Evolutionary conservation across 1,140 invertebrate genomes (phyloP).

Genomic region (Acromyrmex echinatior): DNA sequence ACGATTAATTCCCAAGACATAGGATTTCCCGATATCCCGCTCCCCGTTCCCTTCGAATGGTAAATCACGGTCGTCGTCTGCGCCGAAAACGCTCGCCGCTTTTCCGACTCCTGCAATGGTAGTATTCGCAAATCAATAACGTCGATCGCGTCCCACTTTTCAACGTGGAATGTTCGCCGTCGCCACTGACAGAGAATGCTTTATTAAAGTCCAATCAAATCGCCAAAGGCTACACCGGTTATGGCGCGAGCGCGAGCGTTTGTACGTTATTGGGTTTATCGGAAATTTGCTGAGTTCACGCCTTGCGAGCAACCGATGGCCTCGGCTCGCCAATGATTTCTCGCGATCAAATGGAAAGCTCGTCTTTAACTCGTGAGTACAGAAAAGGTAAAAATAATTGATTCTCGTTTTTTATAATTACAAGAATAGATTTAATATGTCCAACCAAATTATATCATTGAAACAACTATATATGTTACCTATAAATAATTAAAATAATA

Average conservation of each 20-base stretch:
- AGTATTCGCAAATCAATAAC: slow-evolving; percentile 62
- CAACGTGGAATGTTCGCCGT: slow-evolving; percentile 54
- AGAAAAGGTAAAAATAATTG: background rate
- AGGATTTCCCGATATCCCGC: slow-evolving; percentile 43
- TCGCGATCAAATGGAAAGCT: slow-evolving; percentile 41
- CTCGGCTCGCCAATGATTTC: slow-evolving; percentile 42
- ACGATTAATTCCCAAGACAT: slow-evolving; percentile 64
- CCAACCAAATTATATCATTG: background rate
- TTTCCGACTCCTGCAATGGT: slow-evolving; percentile 21
- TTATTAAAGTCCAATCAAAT: slow-evolving; percentile 74
- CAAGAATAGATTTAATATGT: background rate
- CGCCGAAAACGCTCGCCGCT: slow-evolving; percentile 37
- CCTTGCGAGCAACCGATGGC: slow-evolving; percentile 64
- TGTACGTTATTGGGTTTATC: slow-evolving; percentile 74
- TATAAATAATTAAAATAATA: background rate
- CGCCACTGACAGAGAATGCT: slow-evolving; percentile 68
- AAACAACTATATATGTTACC: background rate
- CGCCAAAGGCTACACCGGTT: slow-evolving; percentile 65
- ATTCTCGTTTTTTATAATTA: no score
- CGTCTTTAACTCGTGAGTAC: slow-evolving; percentile 36
- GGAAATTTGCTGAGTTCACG: slow-evolving; percentile 67
- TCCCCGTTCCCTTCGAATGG: background rate
- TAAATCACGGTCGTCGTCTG: slow-evolving; percentile 50
- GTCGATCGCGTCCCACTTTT: slow-evolving; percentile 63
- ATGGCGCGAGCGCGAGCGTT: slow-evolving; percentile 60